Evolutionary conservation across 2,113 vertebrate genomes (phyloP), one percentile per base, ranked within the genome.

Genomic region (Maccullochella peelii): DNA sequence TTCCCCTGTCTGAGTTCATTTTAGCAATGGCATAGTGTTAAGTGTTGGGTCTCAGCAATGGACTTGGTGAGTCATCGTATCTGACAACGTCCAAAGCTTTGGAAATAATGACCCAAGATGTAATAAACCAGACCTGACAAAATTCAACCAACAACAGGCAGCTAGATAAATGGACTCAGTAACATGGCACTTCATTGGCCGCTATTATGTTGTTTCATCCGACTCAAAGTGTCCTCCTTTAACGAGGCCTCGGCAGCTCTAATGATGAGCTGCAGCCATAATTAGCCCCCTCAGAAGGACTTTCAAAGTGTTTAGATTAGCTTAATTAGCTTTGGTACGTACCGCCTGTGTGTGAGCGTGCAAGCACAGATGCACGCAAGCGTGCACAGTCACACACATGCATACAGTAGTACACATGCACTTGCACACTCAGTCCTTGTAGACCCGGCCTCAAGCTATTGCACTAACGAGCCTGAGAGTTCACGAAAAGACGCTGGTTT

Each of bases 271-370:
- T 33, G 57, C 77, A 66, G 77, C 71, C 79, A 42, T 93, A 93
- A 95, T 95, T 94, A 95, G 93, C 81, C 88, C 92, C 95, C 93
- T 95, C 91, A 94, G 87, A 93, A 84, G 73, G 88, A 93, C 91
- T 94, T 91, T 89, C 90, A 83, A 85, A 95, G 90, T 86, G 83
- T 94, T 94, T 93, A 89, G 88, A 95, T 95, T 90, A 93, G 90
- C 89, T 90, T 92, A 95, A 95, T 96, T 95, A 95, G 92, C 89
- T 57, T 23, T 73, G 74, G 55, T 61, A 59, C 33, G 59, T 9
- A 21, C 47, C 18, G 76, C 80, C 30, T 65, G 75, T 50, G 79
- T 71, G 69, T 25, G 50, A 68, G 52, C 54, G 18, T 50, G 84
- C 79, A 52, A 49, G 54, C 65, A 67, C 6, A 44, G 55, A 77